Percentiles rank a stretch among this genome's conserved stretches.
Conservation (phyloP, 2,888 invertebrate genomes). For the Ichneumoninae sp. region DNA sequence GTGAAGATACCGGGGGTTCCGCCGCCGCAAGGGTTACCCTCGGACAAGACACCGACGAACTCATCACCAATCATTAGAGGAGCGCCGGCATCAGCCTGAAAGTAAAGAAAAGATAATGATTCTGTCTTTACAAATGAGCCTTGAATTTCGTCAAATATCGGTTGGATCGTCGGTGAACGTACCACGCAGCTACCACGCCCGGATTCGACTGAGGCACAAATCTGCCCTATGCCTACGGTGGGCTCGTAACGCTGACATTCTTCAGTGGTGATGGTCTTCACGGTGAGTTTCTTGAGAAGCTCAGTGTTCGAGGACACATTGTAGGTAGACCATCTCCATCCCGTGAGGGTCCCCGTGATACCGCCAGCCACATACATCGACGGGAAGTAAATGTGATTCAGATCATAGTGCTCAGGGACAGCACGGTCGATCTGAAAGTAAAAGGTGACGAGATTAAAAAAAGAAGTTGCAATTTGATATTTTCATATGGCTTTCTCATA, state of each 20-base stretch:
- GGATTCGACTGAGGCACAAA: constrained; percentile 8
- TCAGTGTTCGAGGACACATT: not conserved
- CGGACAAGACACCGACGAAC: constrained; percentile 32
- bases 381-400: constrained; percentile 9
- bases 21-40: not conserved
- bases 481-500: too few relatives aligned
- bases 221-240: not conserved
- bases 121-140: not conserved
- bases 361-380: not conserved
- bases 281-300: constrained; percentile 26
- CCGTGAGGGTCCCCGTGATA: constrained; percentile 14
- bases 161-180: not conserved
- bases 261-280: not conserved
- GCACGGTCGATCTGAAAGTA: not conserved
- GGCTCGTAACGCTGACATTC: constrained; percentile 24
- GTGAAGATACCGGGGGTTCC: constrained; percentile 38
- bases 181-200: constrained; percentile 43
- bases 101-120: not conserved
- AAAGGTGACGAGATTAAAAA: too few relatives aligned
- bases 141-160: not conserved
- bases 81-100: constrained; percentile 51
- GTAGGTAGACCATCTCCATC: constrained; percentile 28
- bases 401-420: not conserved
- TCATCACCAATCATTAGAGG: constrained; percentile 5
- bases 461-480: too few relatives aligned